Conservation (phyloP, 92 coral and sea anemone genomes). For the Isaurus tuberculatus region DNA sequence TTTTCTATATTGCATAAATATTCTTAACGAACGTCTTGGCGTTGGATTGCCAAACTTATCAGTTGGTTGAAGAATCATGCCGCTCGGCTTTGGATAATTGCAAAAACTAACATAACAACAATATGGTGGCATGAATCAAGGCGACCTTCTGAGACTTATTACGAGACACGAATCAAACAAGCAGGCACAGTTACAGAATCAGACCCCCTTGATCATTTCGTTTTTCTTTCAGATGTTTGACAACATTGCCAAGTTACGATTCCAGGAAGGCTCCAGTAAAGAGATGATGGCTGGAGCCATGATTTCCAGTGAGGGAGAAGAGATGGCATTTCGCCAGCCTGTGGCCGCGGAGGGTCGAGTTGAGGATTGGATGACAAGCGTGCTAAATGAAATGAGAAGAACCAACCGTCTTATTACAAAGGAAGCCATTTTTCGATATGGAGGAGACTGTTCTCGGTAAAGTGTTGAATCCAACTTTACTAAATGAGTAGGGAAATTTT, state of each 20-base stretch:
- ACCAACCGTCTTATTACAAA: constrained; percentile 97
- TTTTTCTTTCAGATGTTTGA: constrained; percentile 88
- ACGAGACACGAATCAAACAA: no score
- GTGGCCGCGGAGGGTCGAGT: constrained; percentile 97
- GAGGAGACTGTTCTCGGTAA: constrained; percentile 85
- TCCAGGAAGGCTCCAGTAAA: constrained; percentile 92
- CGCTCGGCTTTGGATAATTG: no score
- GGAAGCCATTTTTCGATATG: constrained; percentile 94
- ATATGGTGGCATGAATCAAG: no score
- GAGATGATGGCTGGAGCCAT: constrained; percentile 92
- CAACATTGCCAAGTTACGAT: constrained; percentile 93
- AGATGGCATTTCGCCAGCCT: constrained; percentile 95
- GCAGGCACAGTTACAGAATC: no score
- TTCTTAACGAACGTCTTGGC: no score
- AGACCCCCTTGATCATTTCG: not conserved
- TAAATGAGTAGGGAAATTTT: not conserved
- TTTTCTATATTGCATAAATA: no score
- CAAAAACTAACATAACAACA: no score
- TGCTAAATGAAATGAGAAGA: constrained; percentile 96
- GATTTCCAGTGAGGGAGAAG: constrained; percentile 95
- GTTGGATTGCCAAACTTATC: no score
- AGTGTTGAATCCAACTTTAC: not conserved
- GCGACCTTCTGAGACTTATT: no score
- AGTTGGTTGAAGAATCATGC: no score
- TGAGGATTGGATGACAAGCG: constrained; percentile 99